These are phyloP conservation scores for Platysteira castanea DNA, from an alignment of 2,113 vertebrate species.

Conservation along the genomic window DNA sequence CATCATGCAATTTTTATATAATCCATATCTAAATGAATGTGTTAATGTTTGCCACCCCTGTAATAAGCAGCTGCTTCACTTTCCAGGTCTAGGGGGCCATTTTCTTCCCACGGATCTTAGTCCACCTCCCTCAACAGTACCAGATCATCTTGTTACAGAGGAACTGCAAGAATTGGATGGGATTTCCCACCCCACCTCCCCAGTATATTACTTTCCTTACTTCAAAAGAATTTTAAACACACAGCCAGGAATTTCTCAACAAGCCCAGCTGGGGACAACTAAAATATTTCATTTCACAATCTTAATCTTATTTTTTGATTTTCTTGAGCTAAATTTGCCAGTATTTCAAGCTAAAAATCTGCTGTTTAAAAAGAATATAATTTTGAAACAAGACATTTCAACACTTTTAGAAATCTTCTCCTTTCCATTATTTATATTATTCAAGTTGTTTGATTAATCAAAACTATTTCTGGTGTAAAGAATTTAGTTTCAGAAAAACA, in stretches of 20 bases:
- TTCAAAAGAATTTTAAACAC: not conserved
- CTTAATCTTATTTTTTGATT: not conserved
- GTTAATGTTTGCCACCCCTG: not conserved
- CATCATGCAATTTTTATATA: not conserved
- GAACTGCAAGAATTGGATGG: not conserved
- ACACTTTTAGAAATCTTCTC: not conserved
- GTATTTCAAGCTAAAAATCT: not conserved
- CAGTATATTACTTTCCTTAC: not conserved
- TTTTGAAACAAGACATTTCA: not conserved
- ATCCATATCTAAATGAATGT: not conserved
- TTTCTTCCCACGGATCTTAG: not conserved
- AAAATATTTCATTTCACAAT: not conserved
- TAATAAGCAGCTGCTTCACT: not conserved
- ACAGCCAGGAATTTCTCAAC: not conserved
- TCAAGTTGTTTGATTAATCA: not conserved
- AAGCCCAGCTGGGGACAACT: not conserved
- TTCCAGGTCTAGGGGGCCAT: not conserved
- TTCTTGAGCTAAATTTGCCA: not conserved
- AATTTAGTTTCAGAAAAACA: not conserved
- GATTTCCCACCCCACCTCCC: rapidly evolving
- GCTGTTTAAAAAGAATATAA: not conserved
- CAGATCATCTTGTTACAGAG: not conserved
- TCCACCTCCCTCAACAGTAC: not conserved
- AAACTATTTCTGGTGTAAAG: not conserved
- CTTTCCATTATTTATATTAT: not conserved